Evolutionary conservation across 2,888 invertebrate genomes (phyloP).

Genomic region (Platycnemis pennipes): DNA sequence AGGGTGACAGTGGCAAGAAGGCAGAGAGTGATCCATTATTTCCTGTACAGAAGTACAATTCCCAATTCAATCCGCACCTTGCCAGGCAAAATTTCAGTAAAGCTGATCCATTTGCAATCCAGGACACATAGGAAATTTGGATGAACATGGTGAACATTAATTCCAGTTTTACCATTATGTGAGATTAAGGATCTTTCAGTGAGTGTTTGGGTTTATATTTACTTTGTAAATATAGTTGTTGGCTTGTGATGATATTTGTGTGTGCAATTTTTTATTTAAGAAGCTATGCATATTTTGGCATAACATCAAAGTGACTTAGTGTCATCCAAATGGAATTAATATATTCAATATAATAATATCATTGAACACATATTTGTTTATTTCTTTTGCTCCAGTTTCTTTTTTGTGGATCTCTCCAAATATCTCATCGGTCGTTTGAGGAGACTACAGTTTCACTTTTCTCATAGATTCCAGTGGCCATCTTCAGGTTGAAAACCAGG

Average conservation of each 20-base stretch:
- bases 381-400: too few species aligned
- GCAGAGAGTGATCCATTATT: slow-evolving; percentile 79
- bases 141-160: background rate
- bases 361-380: too few species aligned
- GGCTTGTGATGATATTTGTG: background rate
- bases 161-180: background rate
- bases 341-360: too few species aligned
- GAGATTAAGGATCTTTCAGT: background rate
- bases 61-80: slow-evolving; percentile 96
- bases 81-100: slow-evolving; percentile 87
- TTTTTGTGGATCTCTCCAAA: too few species aligned
- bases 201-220: background rate
- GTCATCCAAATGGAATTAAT: too few species aligned
- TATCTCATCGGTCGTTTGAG: too few species aligned
- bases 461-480: too few species aligned
- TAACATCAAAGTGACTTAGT: too few species aligned
- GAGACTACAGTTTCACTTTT: too few species aligned
- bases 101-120: background rate
- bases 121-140: background rate
- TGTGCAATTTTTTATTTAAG: background rate
- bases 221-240: background rate
- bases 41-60: slow-evolving; percentile 90
- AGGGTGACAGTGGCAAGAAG: slow-evolving; percentile 75
- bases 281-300: background rate
- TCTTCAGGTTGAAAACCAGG: too few species aligned